Percentiles rank a stretch among this genome's conserved stretches.
Evolutionary conservation across 1,140 invertebrate genomes (phyloP).

Genomic region (Brachionus angularis): DNA sequence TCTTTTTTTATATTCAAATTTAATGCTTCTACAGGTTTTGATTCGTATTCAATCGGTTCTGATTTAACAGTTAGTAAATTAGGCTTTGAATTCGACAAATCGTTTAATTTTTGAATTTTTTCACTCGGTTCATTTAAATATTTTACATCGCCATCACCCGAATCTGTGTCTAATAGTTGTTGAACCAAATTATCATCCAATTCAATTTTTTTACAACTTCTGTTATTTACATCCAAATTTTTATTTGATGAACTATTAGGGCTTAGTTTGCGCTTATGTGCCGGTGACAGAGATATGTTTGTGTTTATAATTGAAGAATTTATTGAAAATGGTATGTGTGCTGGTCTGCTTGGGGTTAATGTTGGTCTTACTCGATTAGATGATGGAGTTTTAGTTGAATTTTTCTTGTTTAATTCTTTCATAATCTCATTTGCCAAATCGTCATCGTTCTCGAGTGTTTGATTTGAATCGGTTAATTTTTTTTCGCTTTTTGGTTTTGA

Average conservation of each 20-base stretch:
- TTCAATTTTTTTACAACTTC: constrained; percentile 38
- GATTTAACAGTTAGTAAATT: constrained; percentile 36
- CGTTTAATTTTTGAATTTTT: not conserved
- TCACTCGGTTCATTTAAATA: not conserved
- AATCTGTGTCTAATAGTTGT: constrained; percentile 20
- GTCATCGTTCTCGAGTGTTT: not conserved
- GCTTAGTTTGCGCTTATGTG: constrained; percentile 31
- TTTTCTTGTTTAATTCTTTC: constrained; percentile 34
- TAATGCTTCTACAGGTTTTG: not conserved
- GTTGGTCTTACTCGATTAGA: not conserved
- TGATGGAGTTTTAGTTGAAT: not conserved
- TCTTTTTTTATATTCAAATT: constrained; percentile 24
- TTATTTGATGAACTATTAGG: not conserved
- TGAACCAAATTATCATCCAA: constrained; percentile 35
- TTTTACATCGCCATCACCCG: constrained; percentile 5
- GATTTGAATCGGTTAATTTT: constrained; percentile 8
- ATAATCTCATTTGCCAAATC: constrained; percentile 42
- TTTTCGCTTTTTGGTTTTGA: constrained; percentile 34
- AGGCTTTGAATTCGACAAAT: not conserved
- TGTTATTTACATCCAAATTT: not conserved
- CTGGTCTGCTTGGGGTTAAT: not conserved
- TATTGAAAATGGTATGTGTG: constrained; percentile 14
- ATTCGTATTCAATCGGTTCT: constrained; percentile 28
- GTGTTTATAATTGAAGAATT: constrained; percentile 10
- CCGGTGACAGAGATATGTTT: constrained; percentile 3